Evolutionary conservation across 1,140 invertebrate genomes (phyloP), one percentile per base, ranked within the genome.

Genomic region (Microplitis mediator): DNA sequence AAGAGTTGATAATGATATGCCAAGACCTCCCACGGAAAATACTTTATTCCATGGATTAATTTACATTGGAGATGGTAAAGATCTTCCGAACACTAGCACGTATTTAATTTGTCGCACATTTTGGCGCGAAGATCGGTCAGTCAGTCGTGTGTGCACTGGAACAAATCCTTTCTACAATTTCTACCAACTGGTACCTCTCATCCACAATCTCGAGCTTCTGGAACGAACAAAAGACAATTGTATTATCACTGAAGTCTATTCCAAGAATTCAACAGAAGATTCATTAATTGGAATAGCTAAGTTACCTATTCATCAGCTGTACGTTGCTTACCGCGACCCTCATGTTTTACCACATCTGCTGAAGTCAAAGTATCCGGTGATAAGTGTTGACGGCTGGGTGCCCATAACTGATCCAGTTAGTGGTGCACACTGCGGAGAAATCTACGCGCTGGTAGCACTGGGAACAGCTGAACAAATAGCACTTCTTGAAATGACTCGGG

Each of bases 301-400:
- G 79, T 75, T 91, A 50, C 83, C 89, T 5, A 79, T 91, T 39
- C 89, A 91, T 80, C 89, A 91, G 64, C 86, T 91, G 75, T 91
- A 88, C 73, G 79, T 91, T 34, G 89, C 90, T 2, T 91, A 89
- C 74, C 84, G 88, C 74, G 90, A 91, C 84, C 81, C 86, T 50
- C 81, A 82, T 50, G 87, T 91, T 67, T 82, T 89, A 63, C 85
- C 89, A 74, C 88, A 90, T 80, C 84, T 91, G 50, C 73, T 83
- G 50, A 35, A 75, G 36, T 84, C 82, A 4, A 84, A 85, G 88
- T 82, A 90, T 73, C 90, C 90, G 34, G 87, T 91, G 14, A 89
- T 91, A 64, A 88, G 89, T 51, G 88, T 90, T 8, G 90, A 91
- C 78, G 89, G 85, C 68, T 91, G 90, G 89, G 86, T 90, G 39